Base-by-base conservation (phyloP, 1,140 invertebrate species). In the Sitophilus oryzae region DNA sequence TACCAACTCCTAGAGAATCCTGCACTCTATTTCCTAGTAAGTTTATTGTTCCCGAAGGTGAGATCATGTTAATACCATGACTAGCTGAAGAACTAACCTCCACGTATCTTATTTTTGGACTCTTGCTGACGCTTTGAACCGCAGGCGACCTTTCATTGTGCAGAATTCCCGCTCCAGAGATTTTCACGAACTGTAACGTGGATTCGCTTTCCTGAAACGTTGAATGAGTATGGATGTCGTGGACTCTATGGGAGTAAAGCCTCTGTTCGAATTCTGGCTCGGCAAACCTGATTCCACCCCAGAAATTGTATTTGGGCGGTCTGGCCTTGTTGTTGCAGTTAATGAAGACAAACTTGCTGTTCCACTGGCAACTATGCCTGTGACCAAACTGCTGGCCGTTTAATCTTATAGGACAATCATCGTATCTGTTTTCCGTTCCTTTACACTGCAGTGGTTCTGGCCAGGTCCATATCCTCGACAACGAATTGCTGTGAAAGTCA, bases 251-350 rank as follows among this genome's bases (percentile, higher is more conserved):
- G 64, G 89, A 86, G 64, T 88, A 91, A 4, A 88, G 73, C 58
- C 86, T 84, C 72, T 87, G 85, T 70, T 98, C 95, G 69, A 96
- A 95, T 63, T 89, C 83, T 16, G 85, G 81, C 67, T 88, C 84
- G 5, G 93, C 84, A 73, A 99, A 96, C 38, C 95, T 74, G 52
- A 99, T 86, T 20, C 96, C 96, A 37, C 96, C 96, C 96, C 96
- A 99, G 70, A 97, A 95, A 40, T 91, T 81, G 36, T 83, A 73
- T 9, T 76, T 74, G 3, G 77, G 69, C 10, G 83, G 79, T 4
- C 90, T 63, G 71, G 88, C 89, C 56, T 86, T 78, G 41, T 83
- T 77, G 1, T 90, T 92, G 69, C 96, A 99, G 60, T 91, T 82
- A 23, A 99, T 83, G 66, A 97, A 99, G 0, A 98, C 89, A 70